A percentile compares a stretch with the other conserved stretches of the same genome.
These are phyloP conservation scores for Ranitomeya variabilis DNA, from an alignment of 2,113 vertebrate species.

Conservation along the genomic window DNA sequence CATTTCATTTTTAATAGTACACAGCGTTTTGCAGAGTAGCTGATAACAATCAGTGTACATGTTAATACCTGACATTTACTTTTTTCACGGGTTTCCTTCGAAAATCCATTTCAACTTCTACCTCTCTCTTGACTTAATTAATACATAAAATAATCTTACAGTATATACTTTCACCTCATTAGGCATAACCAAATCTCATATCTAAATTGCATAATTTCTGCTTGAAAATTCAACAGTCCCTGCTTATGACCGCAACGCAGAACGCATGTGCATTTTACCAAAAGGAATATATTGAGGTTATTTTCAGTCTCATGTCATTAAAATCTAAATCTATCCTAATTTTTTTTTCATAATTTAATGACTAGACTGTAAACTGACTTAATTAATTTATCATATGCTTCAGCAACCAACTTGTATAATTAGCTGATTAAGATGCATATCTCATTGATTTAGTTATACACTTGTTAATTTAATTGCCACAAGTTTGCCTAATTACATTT, in stretches of 20 bases:
- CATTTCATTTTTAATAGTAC: not conserved
- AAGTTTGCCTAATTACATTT: conserved; percentile 58
- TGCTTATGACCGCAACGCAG: conserved; percentile 1
- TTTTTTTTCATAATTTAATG: conserved; percentile 58
- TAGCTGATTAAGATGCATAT: conserved; percentile 59
- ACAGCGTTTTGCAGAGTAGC: not conserved
- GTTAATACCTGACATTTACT: not conserved
- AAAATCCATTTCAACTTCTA: not conserved
- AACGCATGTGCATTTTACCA: conserved; percentile 21
- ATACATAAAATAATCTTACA: conserved; percentile 12
- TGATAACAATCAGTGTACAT: not conserved
- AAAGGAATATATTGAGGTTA: conserved; percentile 48
- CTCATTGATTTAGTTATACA: conserved; percentile 60
- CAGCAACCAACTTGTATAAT: conserved; percentile 59
- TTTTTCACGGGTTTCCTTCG: not conserved
- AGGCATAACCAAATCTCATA: not conserved
- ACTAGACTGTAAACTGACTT: conserved; percentile 59
- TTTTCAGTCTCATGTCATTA: conserved; percentile 55
- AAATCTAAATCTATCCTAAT: conserved; percentile 53
- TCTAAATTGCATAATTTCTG: not conserved
- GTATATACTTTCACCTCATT: not conserved
- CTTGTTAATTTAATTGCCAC: conserved; percentile 60
- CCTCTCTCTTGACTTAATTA: not conserved
- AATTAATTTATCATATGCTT: conserved; percentile 60
- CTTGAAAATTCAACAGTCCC: not conserved